Evolutionary conservation across 1,140 invertebrate species (phyloP).

Genomic region (Diabrotica virgifera): DNA sequence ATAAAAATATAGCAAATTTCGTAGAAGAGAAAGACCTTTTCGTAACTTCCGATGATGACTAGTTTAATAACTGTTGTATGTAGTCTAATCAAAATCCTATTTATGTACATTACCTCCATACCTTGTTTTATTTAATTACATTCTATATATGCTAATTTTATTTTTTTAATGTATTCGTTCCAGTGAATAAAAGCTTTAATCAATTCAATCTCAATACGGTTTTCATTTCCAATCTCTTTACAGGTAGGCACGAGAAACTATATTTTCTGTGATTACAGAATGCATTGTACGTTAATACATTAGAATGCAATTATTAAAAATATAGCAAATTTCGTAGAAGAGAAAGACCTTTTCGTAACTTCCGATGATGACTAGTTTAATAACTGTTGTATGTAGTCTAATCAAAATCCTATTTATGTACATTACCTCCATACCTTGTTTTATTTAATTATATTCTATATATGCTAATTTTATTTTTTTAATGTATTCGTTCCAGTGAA

Average conservation of each 20-base stretch:
- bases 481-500: too few relatives aligned
- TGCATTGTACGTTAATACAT: too few relatives aligned
- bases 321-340: conserved; percentile 92
- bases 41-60: conserved; percentile 85
- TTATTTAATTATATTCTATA: too few relatives aligned
- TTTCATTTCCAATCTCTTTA: too few relatives aligned
- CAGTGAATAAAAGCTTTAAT: too few relatives aligned
- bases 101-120: not conserved
- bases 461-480: too few relatives aligned
- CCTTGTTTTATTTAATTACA: too few relatives aligned
- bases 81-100: not conserved
- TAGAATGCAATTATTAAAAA: conserved; percentile 90
- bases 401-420: not conserved
- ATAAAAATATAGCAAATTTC: conserved; percentile 91
- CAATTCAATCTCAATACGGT: too few relatives aligned
- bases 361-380: conserved; percentile 68
- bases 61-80: conserved; percentile 11
- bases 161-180: too few relatives aligned
- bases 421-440: not conserved
- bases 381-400: not conserved
- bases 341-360: conserved; percentile 96
- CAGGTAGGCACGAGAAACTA: too few relatives aligned
- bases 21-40: conserved; percentile 98
- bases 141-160: too few relatives aligned
- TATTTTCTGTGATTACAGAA: too few relatives aligned